Base-by-base conservation (phyloP, 2,888 invertebrate genomes). In the Mimachlamys varia region DNA sequence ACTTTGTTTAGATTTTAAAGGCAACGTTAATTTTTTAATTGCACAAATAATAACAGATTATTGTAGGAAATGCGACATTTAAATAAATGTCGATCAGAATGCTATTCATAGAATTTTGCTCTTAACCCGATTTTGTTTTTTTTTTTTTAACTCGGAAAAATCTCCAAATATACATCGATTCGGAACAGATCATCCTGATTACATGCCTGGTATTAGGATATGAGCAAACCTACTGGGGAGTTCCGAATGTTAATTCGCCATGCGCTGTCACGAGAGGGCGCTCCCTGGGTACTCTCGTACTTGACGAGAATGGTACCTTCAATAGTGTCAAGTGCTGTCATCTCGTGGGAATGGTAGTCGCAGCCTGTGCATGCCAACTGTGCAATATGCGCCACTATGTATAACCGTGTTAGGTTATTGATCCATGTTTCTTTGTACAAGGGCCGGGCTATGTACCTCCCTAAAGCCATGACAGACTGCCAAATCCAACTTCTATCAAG, bases 351-450 rank as follows among this genome's bases (percentile, higher is more conserved):
- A 27, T 76, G 12, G 12, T 76, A 27, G 76, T 2, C 76, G 76
- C 76, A 76, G 76, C 27, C 76, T 76, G 76, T 76, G 76, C 76
- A 76, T 76, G 76, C 76, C 76, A 76, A 76, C 33, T 76, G 76
- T 76, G 76, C 76, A 76, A 76, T 76, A 76, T 76, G 76, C 15
- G 76, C 76, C 22, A 33, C 76, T 27, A 0, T 12, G 76, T 76
- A 33, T 33, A 27, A 76, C 76, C 1, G 76, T 76, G 22, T 76
- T 76, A 76, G 13, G 33, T 33, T 76, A 76, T 76, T 22, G 76
- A 76, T 33, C 76, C 76, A 13, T 10, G 53, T 76, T 76, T 76
- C 76, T 33, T 76, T 33, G 76, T 33, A 33, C 76, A 27, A 33
- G 76, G 76, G 76, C 17, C 76, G 76, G 76, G 76, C 76, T 33